A percentile compares a stretch with the other conserved stretches of the same genome.
These are phyloP conservation scores for Drosophila sturtevanti DNA, from an alignment of 1,140 invertebrate genomes.

Conservation along the genomic window DNA sequence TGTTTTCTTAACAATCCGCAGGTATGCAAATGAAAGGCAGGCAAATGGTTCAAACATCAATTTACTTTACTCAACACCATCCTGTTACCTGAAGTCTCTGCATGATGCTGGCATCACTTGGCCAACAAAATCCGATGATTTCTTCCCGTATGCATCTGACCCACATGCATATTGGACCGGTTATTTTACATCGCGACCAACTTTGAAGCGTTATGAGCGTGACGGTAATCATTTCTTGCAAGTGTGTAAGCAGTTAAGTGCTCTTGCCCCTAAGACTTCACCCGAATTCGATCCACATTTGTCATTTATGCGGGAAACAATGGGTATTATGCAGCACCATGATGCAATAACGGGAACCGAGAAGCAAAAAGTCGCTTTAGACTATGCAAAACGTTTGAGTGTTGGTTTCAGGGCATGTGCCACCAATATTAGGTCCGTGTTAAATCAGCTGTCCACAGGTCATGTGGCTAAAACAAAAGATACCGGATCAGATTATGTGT, in stretches of 20 bases:
- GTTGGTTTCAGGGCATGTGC: constrained; percentile 62
- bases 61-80: constrained; percentile 96
- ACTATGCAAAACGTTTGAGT: constrained; percentile 90
- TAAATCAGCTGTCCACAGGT: constrained; percentile 57
- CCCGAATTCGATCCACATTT: constrained; percentile 63
- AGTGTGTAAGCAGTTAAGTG: constrained; percentile 85
- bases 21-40: constrained; percentile 86
- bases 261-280: constrained; percentile 62
- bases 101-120: constrained; percentile 87
- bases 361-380: constrained; percentile 93
- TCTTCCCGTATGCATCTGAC: constrained; percentile 95
- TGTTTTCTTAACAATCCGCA: constrained; percentile 23
- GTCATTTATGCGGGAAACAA: constrained; percentile 84
- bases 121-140: constrained; percentile 91
- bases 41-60: constrained; percentile 87
- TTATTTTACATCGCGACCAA: constrained; percentile 95
- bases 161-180: constrained; percentile 96
- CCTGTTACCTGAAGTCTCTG: constrained; percentile 94
- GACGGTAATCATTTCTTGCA: constrained; percentile 91
- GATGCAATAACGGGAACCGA: constrained; percentile 95
- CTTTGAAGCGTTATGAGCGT: constrained; percentile 91
- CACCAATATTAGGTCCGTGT: constrained; percentile 48
- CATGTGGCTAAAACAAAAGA: neutral
- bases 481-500: constrained; percentile 9
- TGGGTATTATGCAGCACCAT: constrained; percentile 96